Evolutionary conservation across 2,888 invertebrate genomes (phyloP).

Genomic region (Papilio demoleus): DNA sequence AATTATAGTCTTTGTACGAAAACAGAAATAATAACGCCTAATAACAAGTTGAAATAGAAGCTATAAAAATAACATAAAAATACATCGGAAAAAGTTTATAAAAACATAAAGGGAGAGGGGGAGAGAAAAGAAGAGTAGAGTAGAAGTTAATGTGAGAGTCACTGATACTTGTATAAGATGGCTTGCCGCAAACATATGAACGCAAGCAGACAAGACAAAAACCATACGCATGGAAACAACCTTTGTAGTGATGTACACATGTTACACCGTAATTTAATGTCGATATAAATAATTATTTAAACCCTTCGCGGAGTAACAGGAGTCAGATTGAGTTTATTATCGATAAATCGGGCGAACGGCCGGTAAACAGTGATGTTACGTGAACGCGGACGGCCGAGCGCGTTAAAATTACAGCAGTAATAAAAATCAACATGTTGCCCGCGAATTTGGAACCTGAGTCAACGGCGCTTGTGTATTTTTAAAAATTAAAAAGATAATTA

Average conservation of each 20-base stretch:
- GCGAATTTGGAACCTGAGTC: constrained; percentile 49
- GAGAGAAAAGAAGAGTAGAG: not conserved
- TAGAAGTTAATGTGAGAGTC: too few relatives aligned
- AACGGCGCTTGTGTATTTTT: constrained; percentile 46
- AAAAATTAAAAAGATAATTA: constrained; percentile 15
- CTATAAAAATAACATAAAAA: not conserved
- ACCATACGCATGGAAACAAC: not conserved
- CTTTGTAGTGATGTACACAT: constrained; percentile 22
- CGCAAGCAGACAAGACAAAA: not conserved
- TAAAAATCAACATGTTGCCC: constrained; percentile 52
- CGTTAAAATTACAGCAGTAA: constrained; percentile 55
- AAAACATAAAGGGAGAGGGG: not conserved
- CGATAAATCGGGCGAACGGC: constrained; percentile 57
- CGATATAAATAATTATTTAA: constrained; percentile 27
- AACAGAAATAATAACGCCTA: not conserved
- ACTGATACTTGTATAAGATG: too few relatives aligned
- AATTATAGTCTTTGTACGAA: not conserved
- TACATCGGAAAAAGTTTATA: not conserved
- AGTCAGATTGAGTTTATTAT: constrained; percentile 58
- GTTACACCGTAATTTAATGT: constrained; percentile 15
- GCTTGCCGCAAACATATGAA: not conserved
- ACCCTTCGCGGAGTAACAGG: constrained; percentile 50
- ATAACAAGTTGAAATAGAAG: too few relatives aligned
- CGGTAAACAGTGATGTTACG: constrained; percentile 34
- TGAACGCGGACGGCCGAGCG: not conserved